Evolutionary conservation across 2,797 vertebrate species (phyloP), one percentile per base, ranked within the genome.

Genomic region (Benthosema pterotum): DNA sequence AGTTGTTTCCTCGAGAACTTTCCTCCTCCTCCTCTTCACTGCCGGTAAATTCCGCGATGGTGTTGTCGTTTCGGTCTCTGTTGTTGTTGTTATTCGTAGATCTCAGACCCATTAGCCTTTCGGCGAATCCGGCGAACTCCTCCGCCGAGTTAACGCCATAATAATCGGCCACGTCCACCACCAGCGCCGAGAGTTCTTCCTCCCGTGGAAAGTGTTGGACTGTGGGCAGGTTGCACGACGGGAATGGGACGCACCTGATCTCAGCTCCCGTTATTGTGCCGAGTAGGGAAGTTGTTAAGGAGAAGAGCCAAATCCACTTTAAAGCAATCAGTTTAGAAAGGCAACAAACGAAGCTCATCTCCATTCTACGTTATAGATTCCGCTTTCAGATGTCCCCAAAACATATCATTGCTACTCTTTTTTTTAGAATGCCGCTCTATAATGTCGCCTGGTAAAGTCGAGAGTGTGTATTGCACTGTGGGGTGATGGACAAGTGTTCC

Each of bases 261-360:
- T 93, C 93, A 76, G 92, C 91, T 42, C 79, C 69, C 58, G 86
- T 82, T 78, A 11, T 32, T 32, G 85, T 89, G 71, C 83, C 84
- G 85, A 88, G 84, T n/a, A 86, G 89, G 58, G 87, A 91, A 89
- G 88, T 90, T 87, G 88, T 90, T 87, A 80, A 49, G 69, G 61
- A 74, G 57, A 85, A 72, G 72, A 90, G 67, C 79, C 83, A 87
- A 74, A 87, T 83, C 87, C 89, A 89, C 79, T 84, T 79, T n/a
- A n/a, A n/a, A 13, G 73, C 84, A 55, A 71, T 75, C 71, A 86
- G 5, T 54, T 69, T 43, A 18, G 71, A 81, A 80, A 80, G 67
- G 14, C 78, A 82, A 60, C 52, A 71, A 56, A 83, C 71, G 65
- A 71, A 65, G 60, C 82, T 84, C 71, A 74, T 84, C 89, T 88